Evolutionary conservation across 2,888 invertebrate genomes (phyloP).

Genomic region (Drosophila pegasa): DNA sequence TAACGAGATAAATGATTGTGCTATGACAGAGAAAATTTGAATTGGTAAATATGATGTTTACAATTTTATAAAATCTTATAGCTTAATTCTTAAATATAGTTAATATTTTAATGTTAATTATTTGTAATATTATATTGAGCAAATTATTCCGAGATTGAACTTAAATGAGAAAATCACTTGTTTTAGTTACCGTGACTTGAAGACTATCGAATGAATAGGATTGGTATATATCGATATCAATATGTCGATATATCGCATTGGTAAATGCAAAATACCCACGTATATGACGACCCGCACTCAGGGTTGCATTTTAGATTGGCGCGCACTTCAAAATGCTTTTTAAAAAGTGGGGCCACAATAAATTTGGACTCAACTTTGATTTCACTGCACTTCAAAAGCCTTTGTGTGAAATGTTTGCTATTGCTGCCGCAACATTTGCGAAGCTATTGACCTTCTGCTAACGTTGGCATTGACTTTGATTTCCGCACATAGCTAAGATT

Average conservation of each 20-base stretch:
- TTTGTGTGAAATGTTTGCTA: conserved; percentile 6
- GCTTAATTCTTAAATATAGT: neutral
- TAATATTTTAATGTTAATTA: neutral
- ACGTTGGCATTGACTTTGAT: conserved; percentile 57
- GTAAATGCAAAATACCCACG: neutral
- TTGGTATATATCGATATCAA: neutral
- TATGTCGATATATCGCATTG: neutral
- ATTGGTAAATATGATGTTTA: neutral
- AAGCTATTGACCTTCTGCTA: conserved; percentile 56
- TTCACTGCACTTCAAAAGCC: neutral
- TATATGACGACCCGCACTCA: neutral
- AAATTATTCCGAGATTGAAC: neutral
- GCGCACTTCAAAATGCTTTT: conserved; percentile 2
- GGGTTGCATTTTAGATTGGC: neutral
- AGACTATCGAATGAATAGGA: neutral
- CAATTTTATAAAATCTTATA: neutral
- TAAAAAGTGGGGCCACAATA: neutral
- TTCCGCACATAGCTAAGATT: conserved; percentile 35
- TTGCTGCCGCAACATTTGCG: conserved; percentile 20
- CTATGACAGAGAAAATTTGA: neutral
- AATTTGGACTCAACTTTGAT: neutral
- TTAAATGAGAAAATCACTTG: neutral
- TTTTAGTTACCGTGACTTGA: neutral
- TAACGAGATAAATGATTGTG: neutral
- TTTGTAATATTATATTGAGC: neutral